Base-by-base conservation (phyloP, 1,140 invertebrate genomes). In the Copidosoma floridanum region DNA sequence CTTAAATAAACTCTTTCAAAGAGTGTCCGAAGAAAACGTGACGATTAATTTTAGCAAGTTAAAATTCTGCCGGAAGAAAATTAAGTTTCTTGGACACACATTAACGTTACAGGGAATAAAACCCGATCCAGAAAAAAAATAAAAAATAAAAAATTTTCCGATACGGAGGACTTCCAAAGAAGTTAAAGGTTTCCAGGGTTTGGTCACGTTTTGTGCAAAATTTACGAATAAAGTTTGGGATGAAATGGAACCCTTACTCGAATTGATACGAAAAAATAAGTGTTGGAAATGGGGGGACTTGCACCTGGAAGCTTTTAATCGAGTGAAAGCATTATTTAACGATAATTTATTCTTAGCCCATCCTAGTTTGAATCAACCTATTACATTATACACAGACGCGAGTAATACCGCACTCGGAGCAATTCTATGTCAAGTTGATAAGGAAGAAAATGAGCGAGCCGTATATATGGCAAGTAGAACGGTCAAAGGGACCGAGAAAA, bases 51-150 rank as follows among this genome's bases (percentile, higher is more conserved):
- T 56, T 24, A 4, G 40, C 27, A 64, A 64, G 54, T 50, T 54
- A 6, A 18, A 43, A 14, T 58, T 58, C n/a, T 50, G n/a, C 35
- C 20, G 32, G 10, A 3, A 37, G 3, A 8, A 44, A 18, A 43
- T 60, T 11, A 64, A 52, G n/a, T 64, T 60, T 16, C 12, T 57
- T 1, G 57, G 63, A 1, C 32, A 57, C n/a, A 53, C 53, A 11
- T 18, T 60, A 16, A 47, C 48, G 0, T 35, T 18, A 1, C 11
- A 60, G 5, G 57, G 63, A 11, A 26, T 64, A 3, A 55, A 11
- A 0, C 56, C 57, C 0, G 47, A 64, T 12, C 37, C 16, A 14
- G 52, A 46, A 0, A 64, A 64, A 16, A 40, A 59, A 0, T n/a
- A 59, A 40, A 54, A 10, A 4, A 61, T 64, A 11, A 12, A 48